Evolutionary conservation across 2,888 invertebrate genomes (phyloP).

Genomic region (Eucera pruinosa): DNA sequence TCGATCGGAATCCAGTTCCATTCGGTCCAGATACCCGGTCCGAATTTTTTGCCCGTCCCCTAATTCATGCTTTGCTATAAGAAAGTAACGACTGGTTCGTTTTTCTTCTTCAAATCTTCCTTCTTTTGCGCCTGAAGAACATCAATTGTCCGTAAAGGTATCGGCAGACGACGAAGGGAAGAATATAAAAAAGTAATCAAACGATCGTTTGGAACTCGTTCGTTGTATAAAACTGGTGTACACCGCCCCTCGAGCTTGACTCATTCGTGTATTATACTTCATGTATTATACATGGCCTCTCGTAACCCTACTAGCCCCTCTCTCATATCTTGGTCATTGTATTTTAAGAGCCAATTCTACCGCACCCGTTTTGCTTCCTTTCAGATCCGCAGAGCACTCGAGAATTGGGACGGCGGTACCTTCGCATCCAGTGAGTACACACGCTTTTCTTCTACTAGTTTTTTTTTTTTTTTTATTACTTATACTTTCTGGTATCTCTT

Average conservation of each 20-base stretch:
- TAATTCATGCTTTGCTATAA: conserved; percentile 13
- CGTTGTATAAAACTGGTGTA: conserved; percentile 34
- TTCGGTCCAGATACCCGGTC: not conserved
- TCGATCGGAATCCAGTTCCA: not conserved
- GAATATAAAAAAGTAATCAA: conserved; percentile 48
- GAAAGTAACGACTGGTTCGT: not conserved
- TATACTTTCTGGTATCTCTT: no score
- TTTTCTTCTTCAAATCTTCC: not conserved
- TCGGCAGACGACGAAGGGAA: not conserved
- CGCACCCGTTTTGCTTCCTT: conserved; percentile 64
- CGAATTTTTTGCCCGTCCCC: not conserved
- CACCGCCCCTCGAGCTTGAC: conserved; percentile 18
- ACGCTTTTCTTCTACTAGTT: no score
- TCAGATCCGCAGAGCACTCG: conserved; percentile 79
- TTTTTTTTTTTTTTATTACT: not conserved
- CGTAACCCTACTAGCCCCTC: not conserved
- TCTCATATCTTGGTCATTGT: conserved; percentile 66
- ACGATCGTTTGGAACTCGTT: conserved; percentile 37
- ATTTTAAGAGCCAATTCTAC: conserved; percentile 69
- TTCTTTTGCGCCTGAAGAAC: conserved; percentile 17
- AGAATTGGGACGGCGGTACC: conserved; percentile 79
- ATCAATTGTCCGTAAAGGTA: conserved; percentile 21
- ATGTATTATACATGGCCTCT: conserved; percentile 67
- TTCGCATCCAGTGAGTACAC: conserved; percentile 80
- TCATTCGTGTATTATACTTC: conserved; percentile 47